Conservation (phyloP, 2,888 invertebrate species). For the Acronicta aceris region DNA sequence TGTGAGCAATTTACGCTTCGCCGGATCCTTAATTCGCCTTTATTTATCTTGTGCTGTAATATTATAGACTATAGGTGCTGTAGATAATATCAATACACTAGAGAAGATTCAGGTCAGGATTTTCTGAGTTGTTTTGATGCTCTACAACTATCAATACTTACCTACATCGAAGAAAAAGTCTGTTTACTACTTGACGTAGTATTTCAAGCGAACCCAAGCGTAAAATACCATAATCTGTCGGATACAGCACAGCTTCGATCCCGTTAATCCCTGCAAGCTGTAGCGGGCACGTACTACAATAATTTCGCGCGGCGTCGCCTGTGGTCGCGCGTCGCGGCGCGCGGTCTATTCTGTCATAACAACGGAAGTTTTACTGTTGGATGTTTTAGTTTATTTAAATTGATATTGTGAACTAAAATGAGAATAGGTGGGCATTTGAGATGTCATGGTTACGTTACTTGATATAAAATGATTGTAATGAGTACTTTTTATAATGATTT, state of each 20-base stretch:
- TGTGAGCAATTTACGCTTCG: no score
- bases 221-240: conserved; percentile 23
- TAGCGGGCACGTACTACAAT: conserved; percentile 49
- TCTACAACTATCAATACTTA: neutral
- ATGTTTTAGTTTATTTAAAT: conserved; percentile 29
- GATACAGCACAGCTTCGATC: conserved; percentile 32
- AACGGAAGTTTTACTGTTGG: conserved; percentile 57
- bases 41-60: no score
- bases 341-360: conserved; percentile 45
- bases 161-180: neutral
- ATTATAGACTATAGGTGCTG: no score
- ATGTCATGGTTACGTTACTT: neutral
- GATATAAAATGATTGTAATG: no score
- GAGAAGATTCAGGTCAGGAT: no score
- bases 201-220: conserved; percentile 14
- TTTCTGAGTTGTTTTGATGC: no score
- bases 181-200: neutral
- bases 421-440: conserved; percentile 2
- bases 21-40: no score
- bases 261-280: conserved; percentile 53
- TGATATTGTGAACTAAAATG: conserved; percentile 11
- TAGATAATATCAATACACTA: neutral
- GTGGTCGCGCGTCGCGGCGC: conserved; percentile 50
- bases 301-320: conserved; percentile 40
- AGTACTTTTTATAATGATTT: no score